Evolutionary conservation across 2,888 invertebrate genomes (phyloP).

Genomic region (Hirtodrosophila confusa): DNA sequence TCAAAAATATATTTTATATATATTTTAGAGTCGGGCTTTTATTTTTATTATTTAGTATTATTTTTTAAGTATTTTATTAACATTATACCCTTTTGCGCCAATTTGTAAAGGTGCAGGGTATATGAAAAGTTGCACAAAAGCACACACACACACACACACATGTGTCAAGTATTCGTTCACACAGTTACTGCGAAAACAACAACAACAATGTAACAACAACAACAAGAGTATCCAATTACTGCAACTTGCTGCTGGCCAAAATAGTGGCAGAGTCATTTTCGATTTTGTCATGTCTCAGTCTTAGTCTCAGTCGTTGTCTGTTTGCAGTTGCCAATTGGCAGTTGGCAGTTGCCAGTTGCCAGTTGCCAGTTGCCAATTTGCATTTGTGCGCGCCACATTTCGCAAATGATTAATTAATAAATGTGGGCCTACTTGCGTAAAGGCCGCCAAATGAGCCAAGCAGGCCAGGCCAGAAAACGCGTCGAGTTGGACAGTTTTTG

Average conservation of each 20-base stretch:
- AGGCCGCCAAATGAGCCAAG: slow-evolving; percentile 13
- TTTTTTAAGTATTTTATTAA: no score
- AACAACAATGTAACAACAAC: slow-evolving; percentile 18
- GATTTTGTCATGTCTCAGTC: slow-evolving; percentile 51
- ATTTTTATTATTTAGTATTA: no score
- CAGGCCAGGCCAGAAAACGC: slow-evolving; percentile 25
- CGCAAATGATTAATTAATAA: slow-evolving; percentile 67
- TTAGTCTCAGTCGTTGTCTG: neutral
- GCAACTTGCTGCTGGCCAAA: slow-evolving; percentile 55
- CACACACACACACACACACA: slow-evolving; percentile 15
- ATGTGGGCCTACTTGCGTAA: slow-evolving; percentile 56
- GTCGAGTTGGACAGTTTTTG: slow-evolving; percentile 17
- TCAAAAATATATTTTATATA: no score
- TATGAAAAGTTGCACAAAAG: neutral
- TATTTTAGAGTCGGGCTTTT: no score
- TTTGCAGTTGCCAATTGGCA: slow-evolving; percentile 11
- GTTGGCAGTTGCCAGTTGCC: slow-evolving; percentile 21
- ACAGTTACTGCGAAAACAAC: slow-evolving; percentile 19
- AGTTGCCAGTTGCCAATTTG: slow-evolving; percentile 47
- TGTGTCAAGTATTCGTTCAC: slow-evolving; percentile 26
- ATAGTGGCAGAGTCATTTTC: slow-evolving; percentile 45
- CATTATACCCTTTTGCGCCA: no score
- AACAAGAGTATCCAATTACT: slow-evolving; percentile 60
- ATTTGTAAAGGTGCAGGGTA: no score
- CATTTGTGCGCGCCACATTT: slow-evolving; percentile 54